Evolutionary conservation across 2,113 vertebrate genomes (phyloP), one percentile per base, ranked within the genome.

Genomic region (Mormyrus lacerda): DNA sequence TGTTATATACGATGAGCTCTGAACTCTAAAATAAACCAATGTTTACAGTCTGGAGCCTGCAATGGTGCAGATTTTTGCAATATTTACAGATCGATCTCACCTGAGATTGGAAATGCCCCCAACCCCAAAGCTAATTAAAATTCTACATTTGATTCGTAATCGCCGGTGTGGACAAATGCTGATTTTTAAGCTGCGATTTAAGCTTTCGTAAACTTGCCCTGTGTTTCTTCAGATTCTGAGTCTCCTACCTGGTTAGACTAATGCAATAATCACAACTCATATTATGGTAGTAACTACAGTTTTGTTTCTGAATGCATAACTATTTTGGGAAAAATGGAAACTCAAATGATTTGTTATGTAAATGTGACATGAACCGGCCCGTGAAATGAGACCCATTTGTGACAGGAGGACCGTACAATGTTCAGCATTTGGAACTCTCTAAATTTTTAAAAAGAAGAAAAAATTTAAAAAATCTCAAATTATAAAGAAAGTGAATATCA

Each of bases 401-500:
- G 96, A 94, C 94, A 95, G 94, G 95, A 97, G 95, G 96, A 97
- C 92, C 94, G 95, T 95, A 95, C 93, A 96, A 95, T 96, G 97
- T 97, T 97, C 96, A 97, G 97, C 95, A 95, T 99, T 99, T 98
- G 98, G 96, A 98, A 98, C 96, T 94, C 93, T 91, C 89, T 92
- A 95, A 92, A 93, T 91, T 90, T 91, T 92, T 93, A 96, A 94
- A 94, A 93, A 93, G 94, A 95, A 94, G 92, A 92, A 91, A 83
- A 95, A 92, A 95, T 96, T 85, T 95, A 92, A 95, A 96, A 97
- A 95, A 97, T 96, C 96, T 97, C 97, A 96, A 97, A 98, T 98
- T 98, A 97, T 98, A 97, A 97, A 92, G 89, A 93, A 96, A 97
- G 97, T 97, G 98, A 99, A 97, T 97, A 98, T 98, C 97, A 97